phyloP scores from a whole-genome alignment of 2,797 vertebrate species.

The Notolabrus celidotus region DNA sequence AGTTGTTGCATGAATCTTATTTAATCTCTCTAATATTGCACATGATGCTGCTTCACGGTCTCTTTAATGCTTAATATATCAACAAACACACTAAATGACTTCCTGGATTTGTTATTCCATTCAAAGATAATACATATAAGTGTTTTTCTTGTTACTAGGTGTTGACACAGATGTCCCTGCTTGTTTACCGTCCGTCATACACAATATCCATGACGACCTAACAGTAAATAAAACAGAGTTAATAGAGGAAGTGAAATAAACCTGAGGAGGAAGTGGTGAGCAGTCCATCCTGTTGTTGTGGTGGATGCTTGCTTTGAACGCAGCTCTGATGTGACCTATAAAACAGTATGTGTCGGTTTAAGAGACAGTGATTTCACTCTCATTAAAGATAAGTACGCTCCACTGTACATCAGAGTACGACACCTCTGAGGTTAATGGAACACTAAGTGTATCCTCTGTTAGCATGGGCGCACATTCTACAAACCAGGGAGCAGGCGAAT shows the following conservation, averaged over 20 bases:
- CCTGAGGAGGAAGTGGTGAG: slow-evolving; percentile 72
- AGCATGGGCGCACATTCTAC: slow-evolving; percentile 8
- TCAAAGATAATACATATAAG: too few relatives aligned
- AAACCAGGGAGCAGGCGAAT: slow-evolving; percentile 42
- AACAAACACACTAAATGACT: too few relatives aligned
- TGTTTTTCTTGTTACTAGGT: background rate
- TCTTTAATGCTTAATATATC: too few relatives aligned
- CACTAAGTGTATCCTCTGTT: slow-evolving; percentile 26
- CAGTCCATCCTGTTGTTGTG: slow-evolving; percentile 79
- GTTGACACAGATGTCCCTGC: slow-evolving; percentile 8
- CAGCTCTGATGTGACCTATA: slow-evolving; percentile 77
- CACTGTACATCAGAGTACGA: slow-evolving; percentile 51
- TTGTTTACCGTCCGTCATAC: slow-evolving; percentile 47
- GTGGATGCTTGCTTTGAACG: slow-evolving; percentile 82
- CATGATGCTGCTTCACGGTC: too few relatives aligned
- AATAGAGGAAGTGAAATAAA: slow-evolving; percentile 78
- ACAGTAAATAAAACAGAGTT: slow-evolving; percentile 68
- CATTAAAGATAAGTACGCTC: slow-evolving; percentile 77
- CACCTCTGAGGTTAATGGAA: slow-evolving; percentile 41
- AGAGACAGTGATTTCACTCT: slow-evolving; percentile 81
- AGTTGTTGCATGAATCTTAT: too few relatives aligned
- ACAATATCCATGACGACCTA: slow-evolving; percentile 56
- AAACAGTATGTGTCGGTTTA: slow-evolving; percentile 85
- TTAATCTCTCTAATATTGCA: too few relatives aligned
- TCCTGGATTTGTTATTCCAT: too few relatives aligned